A percentile compares a stretch with the other conserved stretches of the same genome.
Conservation (phyloP, 2,888 invertebrate species). For the Coecobrya sp. region DNA sequence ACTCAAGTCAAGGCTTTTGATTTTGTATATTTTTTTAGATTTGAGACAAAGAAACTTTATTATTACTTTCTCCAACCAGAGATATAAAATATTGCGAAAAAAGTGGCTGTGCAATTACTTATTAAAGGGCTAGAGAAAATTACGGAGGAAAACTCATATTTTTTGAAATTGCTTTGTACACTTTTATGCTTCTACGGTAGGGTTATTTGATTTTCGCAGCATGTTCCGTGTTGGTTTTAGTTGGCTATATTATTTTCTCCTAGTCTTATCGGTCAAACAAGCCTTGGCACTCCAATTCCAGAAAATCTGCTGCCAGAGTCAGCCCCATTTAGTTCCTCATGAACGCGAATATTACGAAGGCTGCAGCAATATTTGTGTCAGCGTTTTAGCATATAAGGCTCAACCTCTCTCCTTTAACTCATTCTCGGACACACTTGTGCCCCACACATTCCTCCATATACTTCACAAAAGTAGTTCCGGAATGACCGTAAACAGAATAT, state of each 20-base stretch:
- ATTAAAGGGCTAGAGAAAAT: conserved; percentile 20
- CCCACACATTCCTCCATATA: not conserved
- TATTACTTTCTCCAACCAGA: conserved; percentile 6
- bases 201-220: conserved; percentile 7
- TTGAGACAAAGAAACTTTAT: not conserved
- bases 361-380: not conserved
- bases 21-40: not conserved
- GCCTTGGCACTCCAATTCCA: not conserved
- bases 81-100: conserved; percentile 39
- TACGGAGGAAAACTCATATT: not conserved
- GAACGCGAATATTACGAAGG: not conserved
- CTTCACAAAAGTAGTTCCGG: conserved; percentile 57
- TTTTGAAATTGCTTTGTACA: not conserved
- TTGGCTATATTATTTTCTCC: not conserved
- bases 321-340: not conserved
- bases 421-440: not conserved
- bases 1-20: conserved; percentile 13
- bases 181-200: not conserved
- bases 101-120: conserved; percentile 2
- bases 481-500: conserved; percentile 42
- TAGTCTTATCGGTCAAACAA: not conserved
- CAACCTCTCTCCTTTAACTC: not conserved
- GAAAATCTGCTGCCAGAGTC: not conserved
- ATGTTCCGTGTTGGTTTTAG: not conserved
- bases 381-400: not conserved